phyloP scores from a whole-genome alignment of 30 jellyfish, hydroid and myxozoan species.

The Mastigias papua region DNA sequence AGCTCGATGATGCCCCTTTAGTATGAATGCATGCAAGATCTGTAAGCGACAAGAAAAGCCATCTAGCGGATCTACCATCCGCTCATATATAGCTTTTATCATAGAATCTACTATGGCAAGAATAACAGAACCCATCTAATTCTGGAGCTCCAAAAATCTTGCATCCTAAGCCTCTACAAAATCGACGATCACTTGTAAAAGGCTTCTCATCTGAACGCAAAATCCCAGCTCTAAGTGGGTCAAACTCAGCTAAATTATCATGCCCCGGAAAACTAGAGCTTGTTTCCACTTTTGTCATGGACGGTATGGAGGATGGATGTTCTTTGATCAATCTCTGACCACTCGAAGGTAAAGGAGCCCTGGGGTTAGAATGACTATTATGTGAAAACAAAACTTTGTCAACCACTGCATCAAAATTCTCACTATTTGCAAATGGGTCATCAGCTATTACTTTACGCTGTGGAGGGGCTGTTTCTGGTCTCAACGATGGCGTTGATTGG shows the following conservation, averaged over 20 bases:
- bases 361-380: background rate
- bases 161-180: constrained; percentile 53
- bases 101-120: constrained; percentile 22
- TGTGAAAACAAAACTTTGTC: constrained; percentile 1
- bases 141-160: constrained; percentile 47
- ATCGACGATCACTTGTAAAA: background rate
- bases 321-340: background rate
- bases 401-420: background rate
- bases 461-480: constrained; percentile 43
- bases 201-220: background rate
- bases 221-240: background rate
- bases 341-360: constrained; percentile 16
- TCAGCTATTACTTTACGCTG: background rate
- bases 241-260: background rate
- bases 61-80: too few species aligned
- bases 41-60: too few species aligned
- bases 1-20: too few species aligned
- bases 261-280: background rate
- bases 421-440: background rate
- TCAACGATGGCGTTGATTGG: background rate
- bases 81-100: too few species aligned
- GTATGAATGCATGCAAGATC: too few species aligned
- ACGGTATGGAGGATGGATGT: background rate
- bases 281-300: background rate
- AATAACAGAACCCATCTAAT: constrained; percentile 53